Evolutionary conservation across 2,113 vertebrate genomes (phyloP), one percentile per base, ranked within the genome.

Genomic region (Mesitornis unicolor): DNA sequence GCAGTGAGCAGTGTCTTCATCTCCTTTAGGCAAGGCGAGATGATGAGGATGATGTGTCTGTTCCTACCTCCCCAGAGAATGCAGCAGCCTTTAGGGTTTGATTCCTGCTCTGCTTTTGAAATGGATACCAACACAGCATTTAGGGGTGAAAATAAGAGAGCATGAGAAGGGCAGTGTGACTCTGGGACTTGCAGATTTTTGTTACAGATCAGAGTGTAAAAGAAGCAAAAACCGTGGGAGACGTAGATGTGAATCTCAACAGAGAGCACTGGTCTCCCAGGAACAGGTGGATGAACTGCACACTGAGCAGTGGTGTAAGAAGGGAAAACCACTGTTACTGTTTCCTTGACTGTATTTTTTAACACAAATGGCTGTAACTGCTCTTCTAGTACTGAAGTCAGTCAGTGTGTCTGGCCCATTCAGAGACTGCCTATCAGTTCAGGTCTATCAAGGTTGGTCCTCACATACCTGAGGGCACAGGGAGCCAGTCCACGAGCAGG

Each of bases 71-170:
- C 35, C 16, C 35, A 33, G 43, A 53, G n/a, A 42, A 31, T 19
- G 35, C 21, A 64, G 45, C 45, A 51, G 22, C 57, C 16, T 16
- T 29, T 31, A 9, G 11, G 22, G 28, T 61, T 67, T 86, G 71
- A 82, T 53, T 75, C 25, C 51, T 90, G 31, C 51, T 79, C 40
- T 29, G 3, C 10, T 83, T 71, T 43, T 68, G 57, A 45, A 78
- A 42, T 7, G 38, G 17, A 31, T 61, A 15, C 0, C 0, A 67
- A 47, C 21, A 33, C 9, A 48, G 42, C 16, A 35, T 68, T 67
- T 48, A 16, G n/a, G 14, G 21, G 18, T 57, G 13, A 71, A 59
- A 91, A 60, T 29, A 42, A 56, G 43, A 59, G 35, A 38, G 29
- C 29, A 10, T 35, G 25, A 84, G 43, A 59, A 64, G 48, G 22